phyloP scores from a whole-genome alignment of 2,113 vertebrate species.

The Formicarius rufipectus region DNA sequence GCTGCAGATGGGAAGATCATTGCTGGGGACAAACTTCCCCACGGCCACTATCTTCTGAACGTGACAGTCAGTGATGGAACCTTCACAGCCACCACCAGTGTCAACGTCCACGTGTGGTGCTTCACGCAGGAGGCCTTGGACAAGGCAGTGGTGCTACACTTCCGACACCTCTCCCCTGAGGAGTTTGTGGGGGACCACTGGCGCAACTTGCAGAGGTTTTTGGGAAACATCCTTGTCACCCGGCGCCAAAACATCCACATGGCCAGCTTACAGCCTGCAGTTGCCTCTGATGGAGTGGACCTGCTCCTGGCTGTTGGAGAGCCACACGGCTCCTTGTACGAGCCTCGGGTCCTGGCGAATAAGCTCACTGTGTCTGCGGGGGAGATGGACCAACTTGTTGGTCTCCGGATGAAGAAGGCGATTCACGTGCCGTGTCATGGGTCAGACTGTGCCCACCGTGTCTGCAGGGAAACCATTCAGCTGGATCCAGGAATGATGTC shows the following conservation, averaged over 20 bases:
- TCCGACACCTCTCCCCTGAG: slow-evolving; percentile 82
- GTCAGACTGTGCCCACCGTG: slow-evolving; percentile 75
- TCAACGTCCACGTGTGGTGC: slow-evolving; percentile 85
- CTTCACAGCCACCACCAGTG: slow-evolving; percentile 74
- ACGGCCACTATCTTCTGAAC: slow-evolving; percentile 84
- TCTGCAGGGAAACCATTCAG: slow-evolving; percentile 84
- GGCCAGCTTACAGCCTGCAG: slow-evolving; percentile 88
- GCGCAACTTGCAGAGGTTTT: slow-evolving; percentile 86
- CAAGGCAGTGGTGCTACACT: slow-evolving; percentile 81
- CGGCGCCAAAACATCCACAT: slow-evolving; percentile 84
- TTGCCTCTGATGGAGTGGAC: slow-evolving; percentile 73
- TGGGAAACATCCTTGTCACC: slow-evolving; percentile 78
- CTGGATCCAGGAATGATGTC: slow-evolving; percentile 78
- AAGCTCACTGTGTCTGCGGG: slow-evolving; percentile 74
- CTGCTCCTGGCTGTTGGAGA: slow-evolving; percentile 80
- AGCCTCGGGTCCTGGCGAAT: slow-evolving; percentile 69
- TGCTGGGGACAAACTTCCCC: slow-evolving; percentile 78
- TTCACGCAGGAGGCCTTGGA: slow-evolving; percentile 77
- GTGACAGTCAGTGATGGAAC: slow-evolving; percentile 90
- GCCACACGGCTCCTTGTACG: slow-evolving; percentile 28
- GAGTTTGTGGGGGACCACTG: slow-evolving; percentile 93
- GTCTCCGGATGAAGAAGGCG: slow-evolving; percentile 80
- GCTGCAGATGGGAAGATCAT: slow-evolving; percentile 84
- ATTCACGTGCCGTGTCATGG: slow-evolving; percentile 82
- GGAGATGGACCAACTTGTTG: slow-evolving; percentile 80